Base-by-base conservation (phyloP, 2,888 invertebrate genomes). In the Cephus pulcher region DNA sequence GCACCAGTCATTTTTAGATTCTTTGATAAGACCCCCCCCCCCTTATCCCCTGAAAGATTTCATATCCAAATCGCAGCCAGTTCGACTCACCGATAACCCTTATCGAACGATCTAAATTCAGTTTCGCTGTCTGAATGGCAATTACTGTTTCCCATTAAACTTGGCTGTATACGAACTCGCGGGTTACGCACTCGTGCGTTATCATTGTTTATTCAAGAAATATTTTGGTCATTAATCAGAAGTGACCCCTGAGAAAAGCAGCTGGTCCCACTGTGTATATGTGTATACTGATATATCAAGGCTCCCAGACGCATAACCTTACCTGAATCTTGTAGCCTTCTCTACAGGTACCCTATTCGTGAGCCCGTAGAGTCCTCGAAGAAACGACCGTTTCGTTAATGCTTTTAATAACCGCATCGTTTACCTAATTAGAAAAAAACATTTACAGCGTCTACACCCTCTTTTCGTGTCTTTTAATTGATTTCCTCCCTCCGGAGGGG, bases 221-320 rank as follows among this genome's bases (percentile, higher is more conserved):
- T 89, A 90, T 89, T 87, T 86, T 84, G 84, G 84, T 88, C 88
- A 88, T 90, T 89, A 89, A 89, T 90, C 89, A 89, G 86, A 85
- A 85, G 82, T 82, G 35, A 12, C 3, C 81, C 74, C 79, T 71
- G 82, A 81, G 81, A 77, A 82, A 83, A 82, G 84, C 86, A 86
- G 84, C 86, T 86, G 86, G 86, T 77, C 80, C 73, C 71, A 33
- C 32, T 32, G 32, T 56, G 9, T 23, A 9, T 23, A 2, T 56
- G 9, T 23, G 1, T 56, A 23, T 23, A 23, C 56, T 23, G 56
- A 56, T 23, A 56, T 23, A 23, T 56, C 56, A 23, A 56, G 56
- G 23, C 9, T 56, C 56, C 23, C 56, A 23, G 40, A 23, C 1
- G 6, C 56, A 23, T 56, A 56, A 9, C 0, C 56, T 56, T 56